Evolutionary conservation across 2,113 vertebrate genomes (phyloP).

Genomic region (Ptychochromis oligacanthus): DNA sequence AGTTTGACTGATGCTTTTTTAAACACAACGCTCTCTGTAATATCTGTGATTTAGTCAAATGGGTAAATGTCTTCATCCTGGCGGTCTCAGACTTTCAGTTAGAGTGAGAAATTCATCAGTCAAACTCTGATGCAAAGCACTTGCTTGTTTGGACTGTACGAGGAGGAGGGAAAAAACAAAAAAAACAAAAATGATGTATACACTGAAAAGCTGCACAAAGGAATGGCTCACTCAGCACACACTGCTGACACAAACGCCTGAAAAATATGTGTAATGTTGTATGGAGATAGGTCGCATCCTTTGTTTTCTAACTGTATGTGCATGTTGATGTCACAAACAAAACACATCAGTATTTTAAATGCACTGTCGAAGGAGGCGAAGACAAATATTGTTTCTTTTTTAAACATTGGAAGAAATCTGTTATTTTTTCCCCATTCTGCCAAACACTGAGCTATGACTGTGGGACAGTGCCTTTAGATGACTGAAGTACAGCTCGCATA

Average conservation of each 20-base stretch:
- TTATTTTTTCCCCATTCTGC: not conserved
- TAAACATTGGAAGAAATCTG: not conserved
- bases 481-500: constrained; percentile 13
- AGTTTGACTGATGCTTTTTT: constrained; percentile 65
- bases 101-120: constrained; percentile 46
- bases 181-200: not conserved
- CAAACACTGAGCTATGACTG: not conserved
- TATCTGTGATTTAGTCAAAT: not conserved
- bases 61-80: not conserved
- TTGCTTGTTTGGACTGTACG: constrained; percentile 34
- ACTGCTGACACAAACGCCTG: constrained; percentile 10
- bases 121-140: constrained; percentile 62
- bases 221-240: constrained; percentile 50
- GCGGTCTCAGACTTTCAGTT: not conserved
- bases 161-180: constrained; percentile 6
- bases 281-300: constrained; percentile 18
- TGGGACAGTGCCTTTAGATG: constrained; percentile 26
- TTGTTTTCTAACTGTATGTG: constrained; percentile 36
- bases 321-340: constrained; percentile 54
- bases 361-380: constrained; percentile 27
- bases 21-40: constrained; percentile 1
- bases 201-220: constrained; percentile 28
- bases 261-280: not conserved
- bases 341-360: constrained; percentile 30
- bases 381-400: not conserved